A percentile compares a stretch with the other conserved stretches of the same genome.
Conservation (phyloP, 2,888 invertebrate species). For the Clusia tigrina region DNA sequence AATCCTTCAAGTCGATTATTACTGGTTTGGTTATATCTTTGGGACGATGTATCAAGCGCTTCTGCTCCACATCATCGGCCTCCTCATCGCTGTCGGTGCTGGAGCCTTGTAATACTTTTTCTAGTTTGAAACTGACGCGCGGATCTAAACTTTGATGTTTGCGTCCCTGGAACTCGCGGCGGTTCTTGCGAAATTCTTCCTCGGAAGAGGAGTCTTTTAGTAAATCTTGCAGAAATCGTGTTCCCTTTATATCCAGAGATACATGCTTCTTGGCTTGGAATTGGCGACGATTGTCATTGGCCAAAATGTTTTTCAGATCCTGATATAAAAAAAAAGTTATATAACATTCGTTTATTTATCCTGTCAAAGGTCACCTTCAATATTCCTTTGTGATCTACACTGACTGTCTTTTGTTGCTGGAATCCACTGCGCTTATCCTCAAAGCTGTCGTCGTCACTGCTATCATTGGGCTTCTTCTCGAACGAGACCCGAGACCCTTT, state of each 20-base stretch:
- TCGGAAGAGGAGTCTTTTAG: constrained; percentile 64
- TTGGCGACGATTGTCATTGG: constrained; percentile 61
- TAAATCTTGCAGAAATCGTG: constrained; percentile 62
- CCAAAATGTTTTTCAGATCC: constrained; percentile 61
- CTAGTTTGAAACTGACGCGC: constrained; percentile 63
- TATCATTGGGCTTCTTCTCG: constrained; percentile 51
- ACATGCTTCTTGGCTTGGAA: constrained; percentile 65
- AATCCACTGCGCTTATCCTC: constrained; percentile 62
- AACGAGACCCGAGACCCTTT: constrained; percentile 64
- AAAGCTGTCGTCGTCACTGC: constrained; percentile 64
- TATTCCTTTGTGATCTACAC: constrained; percentile 64
- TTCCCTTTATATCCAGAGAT: constrained; percentile 62
- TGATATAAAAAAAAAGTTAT: constrained; percentile 24
- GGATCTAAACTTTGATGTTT: constrained; percentile 65
- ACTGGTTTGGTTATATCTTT: constrained; percentile 65
- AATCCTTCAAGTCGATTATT: constrained; percentile 63
- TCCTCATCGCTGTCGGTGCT: constrained; percentile 63
- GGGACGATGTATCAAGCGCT: constrained; percentile 61
- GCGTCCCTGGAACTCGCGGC: constrained; percentile 63
- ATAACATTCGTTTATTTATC: not conserved
- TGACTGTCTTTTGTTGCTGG: constrained; percentile 64
- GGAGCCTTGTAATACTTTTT: constrained; percentile 59
- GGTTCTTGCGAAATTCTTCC: constrained; percentile 62
- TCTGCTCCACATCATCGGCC: constrained; percentile 61
- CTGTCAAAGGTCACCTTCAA: constrained; percentile 48